phyloP scores from a whole-genome alignment of 2,113 vertebrate genomes.

The Macroglossus sobrinus region DNA sequence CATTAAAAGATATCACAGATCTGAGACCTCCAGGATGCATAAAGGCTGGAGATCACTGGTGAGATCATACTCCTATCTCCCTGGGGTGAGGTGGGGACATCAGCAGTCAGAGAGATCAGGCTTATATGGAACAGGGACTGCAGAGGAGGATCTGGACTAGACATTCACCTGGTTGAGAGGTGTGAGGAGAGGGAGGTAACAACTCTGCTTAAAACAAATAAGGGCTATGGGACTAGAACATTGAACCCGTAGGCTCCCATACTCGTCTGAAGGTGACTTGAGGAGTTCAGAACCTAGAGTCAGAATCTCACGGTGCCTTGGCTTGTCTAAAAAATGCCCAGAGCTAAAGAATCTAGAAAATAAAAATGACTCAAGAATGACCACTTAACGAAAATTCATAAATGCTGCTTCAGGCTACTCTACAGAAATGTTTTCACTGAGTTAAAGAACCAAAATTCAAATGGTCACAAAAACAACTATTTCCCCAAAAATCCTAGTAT shows the following conservation, averaged over 20 bases:
- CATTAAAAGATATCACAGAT: background rate
- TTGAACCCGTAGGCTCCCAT: background rate
- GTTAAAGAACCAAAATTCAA: background rate
- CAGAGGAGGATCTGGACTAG: background rate
- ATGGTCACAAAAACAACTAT: background rate
- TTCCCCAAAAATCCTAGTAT: background rate
- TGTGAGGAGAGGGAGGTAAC: background rate
- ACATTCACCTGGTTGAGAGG: background rate
- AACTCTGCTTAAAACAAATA: background rate
- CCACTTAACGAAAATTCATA: background rate
- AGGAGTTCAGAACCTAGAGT: background rate
- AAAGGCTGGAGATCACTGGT: background rate
- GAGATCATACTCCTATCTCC: background rate
- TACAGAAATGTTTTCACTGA: background rate
- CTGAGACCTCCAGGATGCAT: background rate
- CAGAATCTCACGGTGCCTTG: background rate
- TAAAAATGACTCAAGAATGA: background rate
- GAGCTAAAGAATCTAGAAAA: background rate
- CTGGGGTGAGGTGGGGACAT: no score
- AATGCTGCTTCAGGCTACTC: background rate
- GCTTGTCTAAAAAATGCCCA: background rate
- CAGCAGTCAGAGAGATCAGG: fast-evolving
- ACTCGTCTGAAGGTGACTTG: background rate
- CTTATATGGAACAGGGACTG: background rate
- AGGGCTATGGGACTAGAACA: background rate